phyloP scores from a whole-genome alignment of 2,888 invertebrate species.

The Hermaeophaga mercurialis region DNA sequence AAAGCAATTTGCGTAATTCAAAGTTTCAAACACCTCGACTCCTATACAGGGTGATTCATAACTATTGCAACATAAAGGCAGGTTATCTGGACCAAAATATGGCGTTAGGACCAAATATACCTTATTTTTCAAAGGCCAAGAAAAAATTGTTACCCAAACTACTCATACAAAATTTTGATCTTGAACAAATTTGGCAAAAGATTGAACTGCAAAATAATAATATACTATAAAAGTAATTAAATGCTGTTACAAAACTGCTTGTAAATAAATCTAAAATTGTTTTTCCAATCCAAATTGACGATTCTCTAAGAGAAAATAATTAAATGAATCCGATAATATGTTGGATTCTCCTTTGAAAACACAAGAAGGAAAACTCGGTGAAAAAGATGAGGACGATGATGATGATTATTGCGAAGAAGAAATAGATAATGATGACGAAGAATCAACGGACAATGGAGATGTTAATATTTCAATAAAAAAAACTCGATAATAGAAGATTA shows the following conservation, averaged over 20 bases:
- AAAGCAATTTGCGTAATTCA: too few relatives aligned
- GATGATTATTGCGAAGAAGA: constrained; percentile 34
- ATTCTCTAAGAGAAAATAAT: constrained; percentile 23
- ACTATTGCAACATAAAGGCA: too few relatives aligned
- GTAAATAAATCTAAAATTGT: constrained; percentile 59
- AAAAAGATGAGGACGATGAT: constrained; percentile 31
- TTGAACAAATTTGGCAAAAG: constrained; percentile 95
- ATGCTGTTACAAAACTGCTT: constrained; percentile 66
- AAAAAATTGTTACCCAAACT: constrained; percentile 67
- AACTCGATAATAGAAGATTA: constrained; percentile 83
- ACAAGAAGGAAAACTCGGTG: constrained; percentile 27
- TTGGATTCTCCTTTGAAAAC: constrained; percentile 28
- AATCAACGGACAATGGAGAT: constrained; percentile 40
- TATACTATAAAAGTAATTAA: constrained; percentile 62
- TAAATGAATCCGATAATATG: constrained; percentile 28
- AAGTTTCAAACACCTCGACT: too few relatives aligned
- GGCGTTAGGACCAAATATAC: too few relatives aligned
- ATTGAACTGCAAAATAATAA: constrained; percentile 80
- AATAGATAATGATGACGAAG: constrained; percentile 38
- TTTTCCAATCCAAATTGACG: constrained; percentile 46
- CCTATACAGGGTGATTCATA: too few relatives aligned
- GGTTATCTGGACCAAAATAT: too few relatives aligned
- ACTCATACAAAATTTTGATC: constrained; percentile 79
- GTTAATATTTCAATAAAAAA: constrained; percentile 39
- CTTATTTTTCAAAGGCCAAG: constrained; percentile 66